These are phyloP conservation scores for Lasioglossum figueresi DNA, from an alignment of 2,888 invertebrate genomes.

Conservation along the genomic window DNA sequence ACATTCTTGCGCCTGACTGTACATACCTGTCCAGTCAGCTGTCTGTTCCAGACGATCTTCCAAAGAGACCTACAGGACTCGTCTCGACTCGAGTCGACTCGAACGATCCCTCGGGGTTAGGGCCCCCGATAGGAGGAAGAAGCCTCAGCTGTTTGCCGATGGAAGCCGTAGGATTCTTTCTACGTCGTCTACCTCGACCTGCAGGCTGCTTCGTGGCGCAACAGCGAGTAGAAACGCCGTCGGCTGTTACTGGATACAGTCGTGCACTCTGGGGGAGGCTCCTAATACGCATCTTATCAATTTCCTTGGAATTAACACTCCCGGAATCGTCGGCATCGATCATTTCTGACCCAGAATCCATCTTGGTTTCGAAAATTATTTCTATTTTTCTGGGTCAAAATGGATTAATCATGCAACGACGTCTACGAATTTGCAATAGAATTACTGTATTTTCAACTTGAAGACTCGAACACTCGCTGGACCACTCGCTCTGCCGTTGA, in stretches of 20 bases:
- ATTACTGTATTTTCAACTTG: too few relatives aligned
- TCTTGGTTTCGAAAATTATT: too few relatives aligned
- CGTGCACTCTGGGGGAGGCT: slow-evolving; percentile 34
- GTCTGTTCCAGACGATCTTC: slow-evolving; percentile 24
- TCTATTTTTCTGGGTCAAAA: too few relatives aligned
- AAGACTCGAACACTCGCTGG: too few relatives aligned
- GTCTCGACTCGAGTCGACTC: slow-evolving; percentile 21
- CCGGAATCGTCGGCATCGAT: background rate
- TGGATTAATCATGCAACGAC: too few relatives aligned
- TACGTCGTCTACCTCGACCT: slow-evolving; percentile 49
- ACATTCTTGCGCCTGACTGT: slow-evolving; percentile 16
- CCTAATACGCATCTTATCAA: background rate
- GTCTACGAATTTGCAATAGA: too few relatives aligned
- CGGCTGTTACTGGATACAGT: slow-evolving; percentile 54
- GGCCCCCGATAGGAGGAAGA: slow-evolving; percentile 71
- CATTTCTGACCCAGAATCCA: background rate
- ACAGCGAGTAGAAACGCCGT: slow-evolving; percentile 45
- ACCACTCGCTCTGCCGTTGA: too few relatives aligned
- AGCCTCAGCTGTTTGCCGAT: slow-evolving; percentile 81
- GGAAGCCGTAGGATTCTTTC: slow-evolving; percentile 76
- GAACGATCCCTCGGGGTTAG: slow-evolving; percentile 67
- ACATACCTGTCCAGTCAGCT: slow-evolving; percentile 33
- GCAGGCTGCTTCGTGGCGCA: slow-evolving; percentile 53
- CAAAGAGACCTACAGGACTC: slow-evolving; percentile 42
- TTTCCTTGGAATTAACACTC: background rate